These are phyloP conservation scores for Hozukius guyotensis DNA, from an alignment of 2,797 vertebrate species.

Conservation along the genomic window DNA sequence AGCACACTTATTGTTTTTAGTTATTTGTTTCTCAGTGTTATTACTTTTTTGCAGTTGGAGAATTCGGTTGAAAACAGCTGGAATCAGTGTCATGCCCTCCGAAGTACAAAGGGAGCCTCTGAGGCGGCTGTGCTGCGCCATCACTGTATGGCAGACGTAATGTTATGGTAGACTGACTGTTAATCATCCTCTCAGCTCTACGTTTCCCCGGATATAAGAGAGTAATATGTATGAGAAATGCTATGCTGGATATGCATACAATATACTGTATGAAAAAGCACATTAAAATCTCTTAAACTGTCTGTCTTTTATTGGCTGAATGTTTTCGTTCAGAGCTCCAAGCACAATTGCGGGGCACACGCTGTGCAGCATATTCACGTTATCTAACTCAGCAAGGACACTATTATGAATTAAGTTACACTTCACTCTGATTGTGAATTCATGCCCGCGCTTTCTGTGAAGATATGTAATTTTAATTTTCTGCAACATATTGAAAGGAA, in stretches of 20 bases:
- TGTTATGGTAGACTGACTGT: conserved; percentile 80
- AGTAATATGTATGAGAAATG: conserved; percentile 84
- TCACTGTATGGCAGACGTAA: conserved; percentile 57
- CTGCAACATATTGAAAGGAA: conserved; percentile 50
- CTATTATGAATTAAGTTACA: conserved; percentile 57
- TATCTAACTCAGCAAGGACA: conserved; percentile 55
- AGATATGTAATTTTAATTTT: conserved; percentile 73
- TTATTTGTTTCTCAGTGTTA: conserved; percentile 74
- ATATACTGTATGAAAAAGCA: conserved; percentile 85
- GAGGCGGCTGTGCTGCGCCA: conserved; percentile 48
- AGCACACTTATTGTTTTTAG: conserved; percentile 74
- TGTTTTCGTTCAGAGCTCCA: conserved; percentile 50
- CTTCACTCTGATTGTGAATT: conserved; percentile 66
- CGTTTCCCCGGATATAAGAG: conserved; percentile 75
- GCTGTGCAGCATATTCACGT: conserved; percentile 40
- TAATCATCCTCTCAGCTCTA: conserved; percentile 76
- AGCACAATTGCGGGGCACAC: conserved; percentile 40
- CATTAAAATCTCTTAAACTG: conserved; percentile 84
- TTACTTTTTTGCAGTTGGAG: conserved; percentile 71
- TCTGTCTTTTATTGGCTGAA: conserved; percentile 67
- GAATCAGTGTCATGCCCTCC: conserved; percentile 51
- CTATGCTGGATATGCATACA: conserved; percentile 83
- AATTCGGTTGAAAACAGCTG: conserved; percentile 63
- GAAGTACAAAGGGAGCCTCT: conserved; percentile 53
- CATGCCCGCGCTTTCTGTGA: conserved; percentile 46